These are phyloP conservation scores for Linurgus olivaceus DNA, from an alignment of 2,797 vertebrate genomes.

Conservation along the genomic window DNA sequence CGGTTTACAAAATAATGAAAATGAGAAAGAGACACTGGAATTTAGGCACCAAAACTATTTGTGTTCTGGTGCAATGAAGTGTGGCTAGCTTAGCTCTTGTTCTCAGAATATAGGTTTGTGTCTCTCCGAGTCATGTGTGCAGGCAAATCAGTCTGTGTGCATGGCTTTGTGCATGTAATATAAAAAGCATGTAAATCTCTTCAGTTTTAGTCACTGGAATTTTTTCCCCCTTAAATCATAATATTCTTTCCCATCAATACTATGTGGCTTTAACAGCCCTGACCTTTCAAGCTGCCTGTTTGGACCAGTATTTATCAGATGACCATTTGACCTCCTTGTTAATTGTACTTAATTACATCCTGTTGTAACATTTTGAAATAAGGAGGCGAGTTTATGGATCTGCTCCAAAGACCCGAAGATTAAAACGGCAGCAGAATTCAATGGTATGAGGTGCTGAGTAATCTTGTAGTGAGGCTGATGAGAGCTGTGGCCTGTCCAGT, in stretches of 20 bases:
- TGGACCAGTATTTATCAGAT: constrained; percentile 81
- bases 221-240: constrained; percentile 48
- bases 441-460: constrained; percentile 4
- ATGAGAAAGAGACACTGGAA: neutral
- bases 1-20: neutral
- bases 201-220: constrained; percentile 6
- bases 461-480: neutral
- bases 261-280: constrained; percentile 78
- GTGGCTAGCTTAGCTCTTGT: neutral
- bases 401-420: constrained; percentile 27
- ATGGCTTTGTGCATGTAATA: neutral
- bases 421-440: neutral
- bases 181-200: constrained; percentile 35
- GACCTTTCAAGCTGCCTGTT: constrained; percentile 72
- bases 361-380: constrained; percentile 82
- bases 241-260: constrained; percentile 35
- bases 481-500: neutral
- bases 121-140: neutral
- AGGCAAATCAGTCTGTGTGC: neutral
- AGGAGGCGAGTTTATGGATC: constrained; percentile 59
- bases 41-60: neutral
- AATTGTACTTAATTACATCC: constrained; percentile 89
- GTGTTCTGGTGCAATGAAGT: neutral
- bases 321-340: constrained; percentile 86
- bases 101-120: neutral